Evolutionary conservation across 2,797 vertebrate species (phyloP).

Genomic region (Holocentrus rufus): DNA sequence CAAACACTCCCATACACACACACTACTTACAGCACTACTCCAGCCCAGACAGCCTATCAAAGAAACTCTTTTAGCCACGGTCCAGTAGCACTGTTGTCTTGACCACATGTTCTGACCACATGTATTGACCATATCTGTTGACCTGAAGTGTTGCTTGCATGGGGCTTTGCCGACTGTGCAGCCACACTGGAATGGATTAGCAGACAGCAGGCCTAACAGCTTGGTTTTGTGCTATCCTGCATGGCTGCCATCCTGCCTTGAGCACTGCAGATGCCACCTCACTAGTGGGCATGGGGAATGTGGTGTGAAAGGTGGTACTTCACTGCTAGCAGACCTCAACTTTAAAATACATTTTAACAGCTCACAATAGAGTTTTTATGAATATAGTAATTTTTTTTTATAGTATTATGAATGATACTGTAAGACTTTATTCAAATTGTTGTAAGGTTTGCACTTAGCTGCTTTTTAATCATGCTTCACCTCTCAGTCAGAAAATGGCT

Average conservation of each 20-base stretch:
- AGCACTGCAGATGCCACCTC: conserved; percentile 83
- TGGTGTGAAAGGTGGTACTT: conserved; percentile 66
- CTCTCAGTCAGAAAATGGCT: not conserved
- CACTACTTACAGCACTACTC: not conserved
- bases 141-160: conserved; percentile 71
- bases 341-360: conserved; percentile 40
- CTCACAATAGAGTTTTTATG: conserved; percentile 39
- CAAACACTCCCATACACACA: not conserved
- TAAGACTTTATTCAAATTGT: not conserved
- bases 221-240: conserved; percentile 76
- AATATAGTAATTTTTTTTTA: conserved; percentile 3
- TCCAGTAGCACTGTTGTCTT: conserved; percentile 67
- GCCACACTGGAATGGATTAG: conserved; percentile 78
- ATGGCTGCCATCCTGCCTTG: conserved; percentile 80
- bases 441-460: not conserved
- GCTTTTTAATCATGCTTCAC: too few relatives aligned
- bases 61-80: conserved; percentile 64
- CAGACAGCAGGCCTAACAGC: conserved; percentile 84
- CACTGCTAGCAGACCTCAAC: conserved; percentile 33
- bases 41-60: conserved; percentile 23
- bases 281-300: conserved; percentile 72
- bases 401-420: not conserved
- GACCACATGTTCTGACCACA: conserved; percentile 79
- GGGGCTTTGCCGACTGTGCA: conserved; percentile 65
- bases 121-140: conserved; percentile 76